phyloP scores from a whole-genome alignment of 2,797 vertebrate species.

The Mus spretus region DNA sequence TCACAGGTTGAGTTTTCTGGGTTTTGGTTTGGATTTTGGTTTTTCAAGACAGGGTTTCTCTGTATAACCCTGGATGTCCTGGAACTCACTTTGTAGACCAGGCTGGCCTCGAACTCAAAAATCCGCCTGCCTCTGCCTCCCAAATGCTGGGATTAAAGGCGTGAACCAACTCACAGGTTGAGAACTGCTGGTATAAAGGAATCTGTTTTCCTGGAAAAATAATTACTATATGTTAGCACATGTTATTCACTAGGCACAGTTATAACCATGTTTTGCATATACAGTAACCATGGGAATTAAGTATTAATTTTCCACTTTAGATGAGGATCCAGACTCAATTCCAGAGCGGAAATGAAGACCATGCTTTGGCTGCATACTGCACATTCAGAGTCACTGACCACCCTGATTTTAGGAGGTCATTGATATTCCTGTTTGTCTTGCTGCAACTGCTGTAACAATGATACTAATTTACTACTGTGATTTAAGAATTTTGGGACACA shows the following conservation, averaged over 20 bases:
- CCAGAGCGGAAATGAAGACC: conserved; percentile 45
- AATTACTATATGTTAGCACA: conserved; percentile 13
- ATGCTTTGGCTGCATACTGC: background rate
- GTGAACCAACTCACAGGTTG: background rate
- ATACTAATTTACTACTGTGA: background rate
- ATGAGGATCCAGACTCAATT: background rate
- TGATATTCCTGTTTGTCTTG: background rate
- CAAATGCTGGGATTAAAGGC: too few species aligned
- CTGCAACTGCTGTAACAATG: background rate
- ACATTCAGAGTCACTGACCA: background rate
- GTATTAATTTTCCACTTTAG: conserved; percentile 21
- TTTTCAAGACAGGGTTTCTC: too few species aligned
- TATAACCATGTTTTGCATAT: background rate
- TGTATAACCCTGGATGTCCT: too few species aligned
- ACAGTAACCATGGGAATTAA: background rate
- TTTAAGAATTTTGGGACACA: background rate
- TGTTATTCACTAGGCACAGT: background rate
- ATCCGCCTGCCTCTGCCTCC: too few species aligned
- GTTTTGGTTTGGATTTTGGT: too few species aligned
- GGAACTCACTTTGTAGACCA: too few species aligned
- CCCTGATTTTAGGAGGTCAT: background rate
- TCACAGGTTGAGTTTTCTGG: background rate
- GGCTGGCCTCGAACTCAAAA: too few species aligned
- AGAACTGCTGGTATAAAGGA: background rate
- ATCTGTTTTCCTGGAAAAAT: conserved; percentile 34